phyloP scores from a whole-genome alignment of 1,140 invertebrate genomes.

The Drosophila guanche region DNA sequence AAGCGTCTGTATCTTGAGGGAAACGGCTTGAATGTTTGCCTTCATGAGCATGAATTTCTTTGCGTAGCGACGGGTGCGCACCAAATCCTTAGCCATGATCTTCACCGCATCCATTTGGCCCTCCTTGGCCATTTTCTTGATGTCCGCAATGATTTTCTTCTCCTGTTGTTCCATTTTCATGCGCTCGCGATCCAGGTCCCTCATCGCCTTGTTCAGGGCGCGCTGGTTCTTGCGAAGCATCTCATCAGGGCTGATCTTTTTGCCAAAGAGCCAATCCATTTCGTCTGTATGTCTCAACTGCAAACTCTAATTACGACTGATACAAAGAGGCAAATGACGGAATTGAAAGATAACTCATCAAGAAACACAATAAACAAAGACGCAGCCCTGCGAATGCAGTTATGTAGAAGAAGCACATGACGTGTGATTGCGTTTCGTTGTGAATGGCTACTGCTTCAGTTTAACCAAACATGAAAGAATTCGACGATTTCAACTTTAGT shows the following conservation, averaged over 20 bases:
- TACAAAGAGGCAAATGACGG: conserved; percentile 43
- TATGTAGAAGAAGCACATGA: neutral
- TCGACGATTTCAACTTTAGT: conserved; percentile 77
- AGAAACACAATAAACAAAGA: conserved; percentile 58
- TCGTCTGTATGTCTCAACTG: conserved; percentile 32
- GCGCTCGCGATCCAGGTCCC: conserved; percentile 97
- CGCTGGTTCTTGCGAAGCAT: conserved; percentile 99
- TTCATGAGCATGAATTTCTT: conserved; percentile 99
- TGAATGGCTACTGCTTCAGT: conserved; percentile 18
- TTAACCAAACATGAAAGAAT: conserved; percentile 66
- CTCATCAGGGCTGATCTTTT: conserved; percentile 97
- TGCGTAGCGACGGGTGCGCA: conserved; percentile 96
- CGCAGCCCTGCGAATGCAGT: conserved; percentile 13
- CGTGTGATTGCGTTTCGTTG: neutral
- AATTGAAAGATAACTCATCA: conserved; percentile 71
- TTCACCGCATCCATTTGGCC: conserved; percentile 99
- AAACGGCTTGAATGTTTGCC: conserved; percentile 99
- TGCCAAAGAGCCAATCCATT: conserved; percentile 99
- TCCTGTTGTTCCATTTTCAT: conserved; percentile 99
- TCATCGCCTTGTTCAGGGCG: conserved; percentile 99
- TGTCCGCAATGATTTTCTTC: conserved; percentile 99
- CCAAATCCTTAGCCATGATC: conserved; percentile 99
- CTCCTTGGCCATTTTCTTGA: conserved; percentile 99
- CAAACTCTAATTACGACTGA: conserved; percentile 31
- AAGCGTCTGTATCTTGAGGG: conserved; percentile 98